Percentiles rank a stretch among this genome's conserved stretches.
Conservation (phyloP, 2,888 invertebrate genomes). For the Melipona beecheii region DNA sequence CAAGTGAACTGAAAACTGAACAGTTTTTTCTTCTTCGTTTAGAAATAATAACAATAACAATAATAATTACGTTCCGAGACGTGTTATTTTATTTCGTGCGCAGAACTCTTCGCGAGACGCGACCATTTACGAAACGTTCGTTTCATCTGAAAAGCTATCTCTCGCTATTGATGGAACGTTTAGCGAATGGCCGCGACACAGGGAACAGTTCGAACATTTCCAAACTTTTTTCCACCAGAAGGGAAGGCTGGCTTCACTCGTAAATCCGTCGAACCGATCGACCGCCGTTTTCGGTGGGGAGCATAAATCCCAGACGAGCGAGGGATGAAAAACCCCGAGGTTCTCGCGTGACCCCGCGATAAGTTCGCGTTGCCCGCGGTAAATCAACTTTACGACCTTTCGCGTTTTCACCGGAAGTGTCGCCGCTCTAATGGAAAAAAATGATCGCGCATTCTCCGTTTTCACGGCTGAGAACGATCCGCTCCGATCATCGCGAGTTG, state of each 20-base stretch:
- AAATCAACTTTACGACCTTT: conserved; percentile 47
- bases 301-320: conserved; percentile 42
- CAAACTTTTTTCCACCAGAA: not conserved
- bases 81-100: too few species aligned
- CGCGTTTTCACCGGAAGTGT: conserved; percentile 47
- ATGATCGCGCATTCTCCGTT: not conserved
- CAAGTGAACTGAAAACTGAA: too few species aligned
- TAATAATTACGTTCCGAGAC: too few species aligned
- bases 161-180: not conserved
- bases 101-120: not conserved
- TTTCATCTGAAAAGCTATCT: too few species aligned
- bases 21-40: too few species aligned
- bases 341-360: conserved; percentile 8
- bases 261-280: conserved; percentile 48
- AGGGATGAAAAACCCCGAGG: not conserved
- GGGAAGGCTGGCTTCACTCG: conserved; percentile 10
- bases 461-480: not conserved
- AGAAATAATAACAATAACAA: too few species aligned
- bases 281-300: conserved; percentile 1
- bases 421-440: not conserved
- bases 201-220: conserved; percentile 17
- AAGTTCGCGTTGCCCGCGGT: conserved; percentile 27
- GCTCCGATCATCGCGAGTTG: not conserved
- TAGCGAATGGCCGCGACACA: not conserved
- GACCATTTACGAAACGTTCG: not conserved